Conservation (phyloP, 1,140 invertebrate genomes). For the Panagrolaimus sp. region DNA sequence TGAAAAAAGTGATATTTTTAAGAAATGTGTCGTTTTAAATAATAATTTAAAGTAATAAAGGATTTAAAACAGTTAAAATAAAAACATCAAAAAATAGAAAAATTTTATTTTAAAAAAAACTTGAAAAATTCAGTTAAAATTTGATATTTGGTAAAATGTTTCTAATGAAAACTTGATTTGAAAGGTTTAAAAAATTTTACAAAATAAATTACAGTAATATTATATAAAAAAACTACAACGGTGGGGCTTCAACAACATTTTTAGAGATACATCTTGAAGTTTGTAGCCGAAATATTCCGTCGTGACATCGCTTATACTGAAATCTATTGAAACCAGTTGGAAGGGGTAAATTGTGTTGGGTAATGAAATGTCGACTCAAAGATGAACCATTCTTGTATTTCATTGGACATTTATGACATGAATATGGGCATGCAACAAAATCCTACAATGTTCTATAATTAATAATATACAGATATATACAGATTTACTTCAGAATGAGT, state of each 20-base stretch:
- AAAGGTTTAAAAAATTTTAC: too few relatives aligned
- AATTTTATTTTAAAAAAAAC: too few relatives aligned
- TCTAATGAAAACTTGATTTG: too few relatives aligned
- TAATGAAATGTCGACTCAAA: slow-evolving; percentile 36
- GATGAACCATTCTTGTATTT: slow-evolving; percentile 35
- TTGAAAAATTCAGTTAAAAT: too few relatives aligned
- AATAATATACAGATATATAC: neutral
- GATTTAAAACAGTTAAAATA: too few relatives aligned
- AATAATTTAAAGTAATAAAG: too few relatives aligned
- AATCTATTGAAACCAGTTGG: slow-evolving; percentile 45
- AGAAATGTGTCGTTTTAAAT: too few relatives aligned
- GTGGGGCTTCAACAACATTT: slow-evolving; percentile 8
- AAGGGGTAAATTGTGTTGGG: slow-evolving; percentile 31
- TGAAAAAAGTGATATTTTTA: too few relatives aligned
- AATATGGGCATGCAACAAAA: slow-evolving; percentile 33
- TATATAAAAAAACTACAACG: slow-evolving; percentile 6
- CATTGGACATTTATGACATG: slow-evolving; percentile 41
- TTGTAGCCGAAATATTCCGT: slow-evolving; percentile 40
- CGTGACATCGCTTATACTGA: slow-evolving; percentile 48
- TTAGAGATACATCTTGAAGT: slow-evolving; percentile 30
- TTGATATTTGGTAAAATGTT: too few relatives aligned
- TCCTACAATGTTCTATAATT: slow-evolving; percentile 15
- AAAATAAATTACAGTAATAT: too few relatives aligned
- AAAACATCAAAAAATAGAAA: too few relatives aligned
- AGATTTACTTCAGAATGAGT: slow-evolving; percentile 20